Evolutionary conservation across 2,888 invertebrate genomes (phyloP), one percentile per base, ranked within the genome.

Genomic region (Nemapogon koenigi): DNA sequence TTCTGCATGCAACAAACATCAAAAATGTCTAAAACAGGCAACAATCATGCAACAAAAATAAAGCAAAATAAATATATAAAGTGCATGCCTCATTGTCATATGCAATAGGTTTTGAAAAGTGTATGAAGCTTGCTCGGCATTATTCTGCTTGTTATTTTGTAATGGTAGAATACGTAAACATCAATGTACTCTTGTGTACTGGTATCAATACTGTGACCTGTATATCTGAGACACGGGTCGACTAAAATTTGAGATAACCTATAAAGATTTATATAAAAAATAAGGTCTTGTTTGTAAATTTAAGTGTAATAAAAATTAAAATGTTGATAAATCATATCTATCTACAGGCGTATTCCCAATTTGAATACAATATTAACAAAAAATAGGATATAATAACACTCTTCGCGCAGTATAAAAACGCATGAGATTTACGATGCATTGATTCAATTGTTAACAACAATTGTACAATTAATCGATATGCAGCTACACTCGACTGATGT

Each of bases 1-100:
- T 90, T 88, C 91, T 91, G 83, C 66, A 81, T 80, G 80, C 78
- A 79, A 81, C 67, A 33, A 18, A 33, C 18, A 18, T 13, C 19
- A 18, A 33, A 19, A 16, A 18, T 33, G n/a, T 33, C 33, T 33
- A 33, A 71, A 66, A 72, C 67, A 70, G 62, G 63, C 72, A 60
- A 57, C 72, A 60, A 55, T 59, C 75, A 76, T 73, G 73, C 75
- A 67, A 57, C 51, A 58, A 7, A 33, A 13, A 8, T 22, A 22
- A 22, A 6, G 22, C 22, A 8, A 26, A 11, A 26, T 11, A 26
- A 13, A 13, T 11, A 26, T 3, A 28, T 10, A 4, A 28, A 4
- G 13, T 10, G 28, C 28, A 28, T 28, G 28, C 28, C 28, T 15
- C 28, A 28, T 28, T 15, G 28, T 15, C 8, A 6, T 3, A 15